phyloP scores from a whole-genome alignment of 2,888 invertebrate genomes.

The Oeneis ivallda region DNA sequence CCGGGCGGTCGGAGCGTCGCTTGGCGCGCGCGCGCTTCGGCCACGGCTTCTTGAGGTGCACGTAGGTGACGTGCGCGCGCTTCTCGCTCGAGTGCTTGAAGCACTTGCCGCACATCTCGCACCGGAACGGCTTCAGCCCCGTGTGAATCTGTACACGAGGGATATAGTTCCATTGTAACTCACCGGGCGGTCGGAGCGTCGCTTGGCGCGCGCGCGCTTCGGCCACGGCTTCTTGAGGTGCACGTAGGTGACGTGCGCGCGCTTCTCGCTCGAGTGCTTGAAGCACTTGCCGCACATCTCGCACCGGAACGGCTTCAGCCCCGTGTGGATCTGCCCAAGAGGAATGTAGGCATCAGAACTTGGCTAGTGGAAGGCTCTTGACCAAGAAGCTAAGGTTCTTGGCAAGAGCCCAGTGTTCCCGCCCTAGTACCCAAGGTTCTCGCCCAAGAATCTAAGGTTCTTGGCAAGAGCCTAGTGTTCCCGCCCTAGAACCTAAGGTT shows the following conservation, averaged over 20 bases:
- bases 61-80: conserved; percentile 62
- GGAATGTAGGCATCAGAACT: no score
- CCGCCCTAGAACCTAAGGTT: not conserved
- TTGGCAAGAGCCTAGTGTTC: not conserved
- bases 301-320: conserved; percentile 66
- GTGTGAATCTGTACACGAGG: conserved; percentile 59
- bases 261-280: conserved; percentile 69
- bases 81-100: conserved; percentile 73
- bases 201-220: conserved; percentile 60
- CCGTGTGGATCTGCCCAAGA: conserved; percentile 62
- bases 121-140: conserved; percentile 65
- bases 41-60: conserved; percentile 67
- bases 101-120: conserved; percentile 70
- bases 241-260: conserved; percentile 69
- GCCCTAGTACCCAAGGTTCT: not conserved
- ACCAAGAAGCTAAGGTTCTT: no score
- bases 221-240: conserved; percentile 77
- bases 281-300: conserved; percentile 73
- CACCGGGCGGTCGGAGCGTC: conserved; percentile 48
- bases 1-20: no score
- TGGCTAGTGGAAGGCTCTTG: no score
- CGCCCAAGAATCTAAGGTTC: not conserved
- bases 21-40: conserved; percentile 67
- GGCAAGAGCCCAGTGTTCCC: not conserved
- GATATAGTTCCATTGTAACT: not conserved